Percentiles rank a stretch among this genome's conserved stretches.
These are phyloP conservation scores for Ips nitidus DNA, from an alignment of 1,140 invertebrate species.

Conservation along the genomic window DNA sequence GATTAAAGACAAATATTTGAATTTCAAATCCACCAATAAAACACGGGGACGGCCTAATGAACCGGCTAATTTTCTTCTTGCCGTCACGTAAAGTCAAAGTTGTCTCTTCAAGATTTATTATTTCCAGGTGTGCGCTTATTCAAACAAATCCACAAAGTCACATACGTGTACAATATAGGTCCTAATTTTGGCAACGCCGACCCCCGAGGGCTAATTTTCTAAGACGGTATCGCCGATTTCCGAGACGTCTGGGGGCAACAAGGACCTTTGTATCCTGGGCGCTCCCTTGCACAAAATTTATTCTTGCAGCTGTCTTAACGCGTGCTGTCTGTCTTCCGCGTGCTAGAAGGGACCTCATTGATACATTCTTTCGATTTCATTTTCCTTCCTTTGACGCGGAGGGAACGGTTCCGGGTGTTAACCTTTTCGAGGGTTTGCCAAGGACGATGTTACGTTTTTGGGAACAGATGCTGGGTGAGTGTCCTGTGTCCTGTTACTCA, in stretches of 20 bases:
- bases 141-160: too few species aligned
- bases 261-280: constrained; percentile 21
- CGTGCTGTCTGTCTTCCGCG: constrained; percentile 33
- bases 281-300: constrained; percentile 27
- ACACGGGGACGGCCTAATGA: neutral
- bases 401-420: constrained; percentile 14
- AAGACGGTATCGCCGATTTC: constrained; percentile 21
- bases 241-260: constrained; percentile 26
- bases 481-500: too few species aligned
- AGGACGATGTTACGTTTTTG: too few species aligned
- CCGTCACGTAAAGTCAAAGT: too few species aligned
- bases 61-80: neutral
- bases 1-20: constrained; percentile 20
- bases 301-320: constrained; percentile 35
- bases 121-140: too few species aligned
- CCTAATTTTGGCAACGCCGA: too few species aligned
- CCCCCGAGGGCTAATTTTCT: neutral
- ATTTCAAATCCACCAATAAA: constrained; percentile 6
- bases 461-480: too few species aligned
- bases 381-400: constrained; percentile 10
- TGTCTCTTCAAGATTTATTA: too few species aligned
- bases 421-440: constrained; percentile 6
- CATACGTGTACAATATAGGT: too few species aligned
- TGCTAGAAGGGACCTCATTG: constrained; percentile 27
- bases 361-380: constrained; percentile 29